Evolutionary conservation across 1,140 invertebrate genomes (phyloP).

Genomic region (Cotesia chilonis): DNA sequence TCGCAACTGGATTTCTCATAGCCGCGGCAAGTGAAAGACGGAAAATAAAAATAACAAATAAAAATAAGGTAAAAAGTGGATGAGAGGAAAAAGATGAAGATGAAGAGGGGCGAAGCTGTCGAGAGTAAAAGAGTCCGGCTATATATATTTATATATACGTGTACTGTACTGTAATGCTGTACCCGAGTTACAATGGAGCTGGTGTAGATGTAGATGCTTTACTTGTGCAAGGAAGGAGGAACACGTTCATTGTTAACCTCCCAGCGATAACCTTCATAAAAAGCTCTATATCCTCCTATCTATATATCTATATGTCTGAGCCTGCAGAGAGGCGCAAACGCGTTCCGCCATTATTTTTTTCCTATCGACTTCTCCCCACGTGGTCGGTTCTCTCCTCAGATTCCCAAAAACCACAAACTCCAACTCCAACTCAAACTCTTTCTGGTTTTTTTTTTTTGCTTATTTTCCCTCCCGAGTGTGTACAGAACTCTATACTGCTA

Average conservation of each 20-base stretch:
- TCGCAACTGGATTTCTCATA: no score
- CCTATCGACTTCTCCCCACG: slow-evolving; percentile 28
- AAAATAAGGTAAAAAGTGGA: slow-evolving; percentile 14
- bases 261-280: slow-evolving; percentile 33
- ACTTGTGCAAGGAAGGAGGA: slow-evolving; percentile 1
- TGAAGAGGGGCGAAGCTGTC: neutral
- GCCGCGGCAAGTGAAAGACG: neutral
- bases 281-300: neutral
- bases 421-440: neutral
- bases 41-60: slow-evolving; percentile 21
- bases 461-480: neutral
- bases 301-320: neutral
- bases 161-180: neutral
- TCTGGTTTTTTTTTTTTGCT: neutral
- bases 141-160: neutral
- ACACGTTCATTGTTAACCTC: slow-evolving; percentile 39
- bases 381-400: slow-evolving; percentile 1
- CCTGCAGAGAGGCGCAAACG: slow-evolving; percentile 15
- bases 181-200: slow-evolving; percentile 1
- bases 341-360: slow-evolving; percentile 33
- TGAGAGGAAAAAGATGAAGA: slow-evolving; percentile 14
- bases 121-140: no score
- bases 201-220: neutral
- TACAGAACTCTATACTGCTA: neutral
- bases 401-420: neutral